Evolutionary conservation across 2,888 invertebrate genomes (phyloP).

Genomic region (Colostygia pectinataria): DNA sequence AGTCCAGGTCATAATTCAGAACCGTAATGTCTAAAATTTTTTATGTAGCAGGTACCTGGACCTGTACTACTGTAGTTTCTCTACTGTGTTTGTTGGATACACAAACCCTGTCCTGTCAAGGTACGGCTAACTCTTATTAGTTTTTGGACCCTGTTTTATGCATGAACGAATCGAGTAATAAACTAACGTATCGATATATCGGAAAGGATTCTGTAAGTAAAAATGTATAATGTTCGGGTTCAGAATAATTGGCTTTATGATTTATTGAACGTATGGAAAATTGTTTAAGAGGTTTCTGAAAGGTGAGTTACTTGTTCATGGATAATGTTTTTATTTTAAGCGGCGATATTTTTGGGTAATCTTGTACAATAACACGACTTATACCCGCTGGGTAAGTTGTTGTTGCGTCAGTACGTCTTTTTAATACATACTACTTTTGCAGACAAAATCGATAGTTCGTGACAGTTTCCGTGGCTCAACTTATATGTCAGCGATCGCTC

Average conservation of each 20-base stretch:
- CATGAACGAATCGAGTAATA: conserved; percentile 59
- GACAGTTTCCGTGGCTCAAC: too few species aligned
- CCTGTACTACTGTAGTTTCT: conserved; percentile 2
- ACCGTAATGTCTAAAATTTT: too few species aligned
- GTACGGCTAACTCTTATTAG: conserved; percentile 41
- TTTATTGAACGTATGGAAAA: conserved; percentile 24
- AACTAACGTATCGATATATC: conserved; percentile 46
- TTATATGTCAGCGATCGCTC: too few species aligned
- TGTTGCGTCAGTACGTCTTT: too few species aligned
- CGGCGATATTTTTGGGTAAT: too few species aligned
- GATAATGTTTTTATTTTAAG: too few species aligned
- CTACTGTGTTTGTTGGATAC: conserved; percentile 1
- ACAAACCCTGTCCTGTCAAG: conserved; percentile 49
- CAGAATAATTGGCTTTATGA: conserved; percentile 30
- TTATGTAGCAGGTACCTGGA: too few species aligned
- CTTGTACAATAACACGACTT: too few species aligned
- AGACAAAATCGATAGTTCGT: too few species aligned
- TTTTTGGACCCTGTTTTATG: conserved; percentile 64
- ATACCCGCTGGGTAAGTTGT: too few species aligned
- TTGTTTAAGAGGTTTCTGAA: conserved; percentile 1
- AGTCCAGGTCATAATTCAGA: too few species aligned
- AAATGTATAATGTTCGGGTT: conserved; percentile 28
- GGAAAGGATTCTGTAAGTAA: conserved; percentile 21
- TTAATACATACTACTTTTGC: too few species aligned
- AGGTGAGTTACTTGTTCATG: background rate